Evolutionary conservation across 2,888 invertebrate genomes (phyloP), one percentile per base, ranked within the genome.

Genomic region (Leptinotarsa haldemani): DNA sequence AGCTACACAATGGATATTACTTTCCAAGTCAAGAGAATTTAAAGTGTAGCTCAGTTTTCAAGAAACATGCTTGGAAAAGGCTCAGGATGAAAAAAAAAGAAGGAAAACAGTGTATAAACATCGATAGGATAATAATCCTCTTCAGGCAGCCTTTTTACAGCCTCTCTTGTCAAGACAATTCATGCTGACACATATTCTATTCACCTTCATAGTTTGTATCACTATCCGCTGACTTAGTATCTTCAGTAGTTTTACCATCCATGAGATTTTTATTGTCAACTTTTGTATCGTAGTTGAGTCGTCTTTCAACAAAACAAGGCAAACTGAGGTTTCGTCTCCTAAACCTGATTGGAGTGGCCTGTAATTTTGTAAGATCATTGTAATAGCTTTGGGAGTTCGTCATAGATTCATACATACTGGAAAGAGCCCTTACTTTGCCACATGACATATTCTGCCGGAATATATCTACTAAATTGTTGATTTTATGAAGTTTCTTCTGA

Each of bases 341-440:
- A 89, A 53, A 89, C 88, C 85, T 91, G 88, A 86, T 90, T 87
- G 82, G 91, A 78, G 80, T 90, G 86, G 67, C 89, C 79, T 65
- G 89, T 87, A 76, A 88, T 88, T 83, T 90, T 85, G 80, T 84
- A 25, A 77, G 88, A 87, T 78, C 89, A 87, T 79, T 90, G 85
- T 84, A 89, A 84, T 81, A 90, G 89, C 88, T 89, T 89, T 79
- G 89, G 85, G 85, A 84, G 52, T 80, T 83, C 0, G 92, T 92
- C 80, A 93, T 83, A 80, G 91, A 92, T 82, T 94, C 93, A 82
- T 93, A 94, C 87, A 93, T 93, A 85, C 91, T 90, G 0, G 93
- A 93, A 22, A 94, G 84, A 5, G 92, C 90, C 85, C 92, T 91
- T 0, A 94, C 93, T 78, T 92, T 92, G 73, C 93, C 93, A 73